Evolutionary conservation across 2,888 invertebrate genomes (phyloP).

Genomic region (Odontomyia ornata): DNA sequence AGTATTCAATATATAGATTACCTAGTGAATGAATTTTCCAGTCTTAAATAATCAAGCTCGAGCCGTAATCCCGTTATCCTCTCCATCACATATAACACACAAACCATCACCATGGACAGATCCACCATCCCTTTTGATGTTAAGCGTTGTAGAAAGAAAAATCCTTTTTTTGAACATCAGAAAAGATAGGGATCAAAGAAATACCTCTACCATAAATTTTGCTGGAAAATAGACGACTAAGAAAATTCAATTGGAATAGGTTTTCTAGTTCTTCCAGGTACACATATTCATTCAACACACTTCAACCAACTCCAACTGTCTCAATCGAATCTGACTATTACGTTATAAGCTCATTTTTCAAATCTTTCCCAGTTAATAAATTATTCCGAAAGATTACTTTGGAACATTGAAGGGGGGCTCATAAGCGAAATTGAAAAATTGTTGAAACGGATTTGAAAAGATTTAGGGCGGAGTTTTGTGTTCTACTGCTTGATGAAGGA

Average conservation of each 20-base stretch:
- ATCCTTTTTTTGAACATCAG: neutral
- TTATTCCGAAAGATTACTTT: constrained; percentile 37
- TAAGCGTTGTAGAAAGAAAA: neutral
- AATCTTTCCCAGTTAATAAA: constrained; percentile 41
- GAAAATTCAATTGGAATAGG: neutral
- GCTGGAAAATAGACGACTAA: constrained; percentile 6
- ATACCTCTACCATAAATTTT: neutral
- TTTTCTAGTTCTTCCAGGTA: too few relatives aligned
- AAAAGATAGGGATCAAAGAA: neutral
- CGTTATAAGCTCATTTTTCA: constrained; percentile 40
- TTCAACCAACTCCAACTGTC: neutral
- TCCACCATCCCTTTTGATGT: constrained; percentile 10
- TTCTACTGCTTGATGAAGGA: constrained; percentile 7
- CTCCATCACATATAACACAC: too few relatives aligned
- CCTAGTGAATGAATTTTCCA: too few relatives aligned
- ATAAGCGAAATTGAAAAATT: constrained; percentile 43
- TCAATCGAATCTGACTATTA: constrained; percentile 9
- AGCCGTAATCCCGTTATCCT: too few relatives aligned
- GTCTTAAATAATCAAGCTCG: too few relatives aligned
- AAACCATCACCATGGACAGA: too few relatives aligned
- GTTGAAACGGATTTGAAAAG: constrained; percentile 42
- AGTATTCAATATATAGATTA: too few relatives aligned
- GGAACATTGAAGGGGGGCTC: constrained; percentile 41
- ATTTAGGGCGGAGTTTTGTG: neutral
- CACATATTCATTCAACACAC: neutral